Percentiles rank a stretch among this genome's conserved stretches.
Evolutionary conservation across 2,888 invertebrate species (phyloP).

Genomic region (Chloroclysta siterata): DNA sequence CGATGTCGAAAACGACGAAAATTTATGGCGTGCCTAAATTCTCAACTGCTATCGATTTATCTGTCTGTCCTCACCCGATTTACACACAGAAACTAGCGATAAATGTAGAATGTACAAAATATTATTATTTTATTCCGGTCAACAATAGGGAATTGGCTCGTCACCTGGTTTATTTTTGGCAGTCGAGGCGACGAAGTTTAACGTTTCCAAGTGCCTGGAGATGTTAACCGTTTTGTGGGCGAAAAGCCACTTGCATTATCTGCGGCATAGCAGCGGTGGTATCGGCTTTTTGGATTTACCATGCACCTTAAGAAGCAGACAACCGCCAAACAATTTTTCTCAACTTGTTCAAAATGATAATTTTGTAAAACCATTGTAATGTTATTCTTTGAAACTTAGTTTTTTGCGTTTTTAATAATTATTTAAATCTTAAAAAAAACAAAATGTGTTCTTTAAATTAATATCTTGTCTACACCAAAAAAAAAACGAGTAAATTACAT

Average conservation of each 20-base stretch:
- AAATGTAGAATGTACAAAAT: slow-evolving; percentile 37
- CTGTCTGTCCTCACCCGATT: slow-evolving; percentile 39
- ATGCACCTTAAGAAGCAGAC: neutral
- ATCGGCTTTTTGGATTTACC: neutral
- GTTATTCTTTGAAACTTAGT: too few relatives aligned
- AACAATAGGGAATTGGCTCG: slow-evolving; percentile 41
- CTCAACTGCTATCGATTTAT: slow-evolving; percentile 42
- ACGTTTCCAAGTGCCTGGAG: slow-evolving; percentile 16
- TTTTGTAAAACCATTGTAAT: too few relatives aligned
- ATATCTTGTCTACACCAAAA: too few relatives aligned
- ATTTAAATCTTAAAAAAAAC: too few relatives aligned
- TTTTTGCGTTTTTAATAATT: too few relatives aligned
- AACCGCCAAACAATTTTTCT: too few relatives aligned
- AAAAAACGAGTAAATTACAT: too few relatives aligned
- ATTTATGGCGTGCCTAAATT: slow-evolving; percentile 30
- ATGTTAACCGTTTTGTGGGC: slow-evolving; percentile 13
- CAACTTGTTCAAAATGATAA: too few relatives aligned
- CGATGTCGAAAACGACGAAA: slow-evolving; percentile 26
- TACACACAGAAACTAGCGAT: slow-evolving; percentile 38
- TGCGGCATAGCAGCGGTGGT: neutral
- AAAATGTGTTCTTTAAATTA: too few relatives aligned
- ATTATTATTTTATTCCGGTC: slow-evolving; percentile 30
- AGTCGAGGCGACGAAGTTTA: slow-evolving; percentile 27
- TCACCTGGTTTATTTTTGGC: slow-evolving; percentile 37
- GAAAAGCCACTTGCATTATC: slow-evolving; percentile 5